Conservation (phyloP, 2,113 vertebrate species). For the Cinclus cinclus region DNA sequence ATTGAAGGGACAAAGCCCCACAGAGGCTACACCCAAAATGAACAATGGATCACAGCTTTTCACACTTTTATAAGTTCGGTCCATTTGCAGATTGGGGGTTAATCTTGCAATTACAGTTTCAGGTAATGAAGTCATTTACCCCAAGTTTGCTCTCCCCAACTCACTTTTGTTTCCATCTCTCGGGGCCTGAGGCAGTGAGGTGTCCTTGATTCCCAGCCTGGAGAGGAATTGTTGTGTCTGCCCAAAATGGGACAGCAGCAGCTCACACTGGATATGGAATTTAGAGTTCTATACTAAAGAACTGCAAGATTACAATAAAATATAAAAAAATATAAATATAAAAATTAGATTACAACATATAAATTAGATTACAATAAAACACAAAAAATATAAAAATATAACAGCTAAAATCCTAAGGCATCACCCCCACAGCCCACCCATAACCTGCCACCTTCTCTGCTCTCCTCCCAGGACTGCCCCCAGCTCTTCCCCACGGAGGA, state of each 20-base stretch:
- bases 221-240: background rate
- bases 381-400: too few species aligned
- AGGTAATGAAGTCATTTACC: background rate
- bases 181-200: background rate
- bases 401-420: background rate
- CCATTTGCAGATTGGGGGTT: background rate
- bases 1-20: background rate
- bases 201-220: background rate
- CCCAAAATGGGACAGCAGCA: background rate
- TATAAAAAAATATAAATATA: too few species aligned
- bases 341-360: too few species aligned
- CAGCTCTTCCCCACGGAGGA: slow-evolving; percentile 93
- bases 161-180: background rate
- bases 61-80: background rate
- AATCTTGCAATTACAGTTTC: background rate
- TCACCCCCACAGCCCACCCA: background rate
- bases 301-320: background rate
- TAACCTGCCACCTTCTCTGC: background rate
- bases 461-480: slow-evolving; percentile 86
- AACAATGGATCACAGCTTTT: background rate
- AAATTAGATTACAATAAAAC: too few species aligned
- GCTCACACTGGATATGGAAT: accelerated
- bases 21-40: background rate
- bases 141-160: background rate
- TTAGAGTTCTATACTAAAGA: accelerated